These are phyloP conservation scores for Pachymerium ferrugineum DNA, from an alignment of 2,888 invertebrate genomes.

Conservation along the genomic window DNA sequence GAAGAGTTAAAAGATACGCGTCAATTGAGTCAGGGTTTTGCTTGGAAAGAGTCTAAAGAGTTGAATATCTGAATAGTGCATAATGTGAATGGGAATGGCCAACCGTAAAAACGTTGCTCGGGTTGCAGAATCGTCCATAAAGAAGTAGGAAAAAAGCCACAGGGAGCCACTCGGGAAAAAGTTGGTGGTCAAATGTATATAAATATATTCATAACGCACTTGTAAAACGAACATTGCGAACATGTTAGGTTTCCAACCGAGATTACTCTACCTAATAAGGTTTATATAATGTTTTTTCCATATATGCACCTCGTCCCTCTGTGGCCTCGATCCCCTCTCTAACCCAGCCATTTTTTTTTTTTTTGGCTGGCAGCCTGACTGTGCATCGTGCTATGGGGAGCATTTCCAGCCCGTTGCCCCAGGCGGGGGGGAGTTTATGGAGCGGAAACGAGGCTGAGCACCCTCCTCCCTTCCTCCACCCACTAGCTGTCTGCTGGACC, in stretches of 20 bases:
- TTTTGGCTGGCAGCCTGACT: constrained; percentile 3
- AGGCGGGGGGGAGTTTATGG: constrained; percentile 19
- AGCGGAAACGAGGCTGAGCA: constrained; percentile 5
- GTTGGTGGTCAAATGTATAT: constrained; percentile 4
- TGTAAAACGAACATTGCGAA: constrained; percentile 21
- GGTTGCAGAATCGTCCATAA: not conserved
- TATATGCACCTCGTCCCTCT: constrained; percentile 12
- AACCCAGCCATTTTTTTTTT: not conserved
- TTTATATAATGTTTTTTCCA: constrained; percentile 23
- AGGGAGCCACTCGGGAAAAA: not conserved
- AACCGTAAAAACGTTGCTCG: not conserved
- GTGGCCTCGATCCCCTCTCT: not conserved
- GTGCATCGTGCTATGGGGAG: constrained; percentile 18
- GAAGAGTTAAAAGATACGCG: too few relatives aligned
- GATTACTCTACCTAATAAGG: constrained; percentile 25
- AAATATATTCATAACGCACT: constrained; percentile 23
- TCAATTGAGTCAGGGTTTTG: too few relatives aligned
- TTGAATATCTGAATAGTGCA: not conserved
- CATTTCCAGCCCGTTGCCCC: constrained; percentile 28
- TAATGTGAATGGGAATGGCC: not conserved
- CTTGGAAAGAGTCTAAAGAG: too few relatives aligned
- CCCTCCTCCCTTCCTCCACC: not conserved
- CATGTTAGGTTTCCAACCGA: not conserved
- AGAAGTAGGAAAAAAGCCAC: constrained; percentile 10
- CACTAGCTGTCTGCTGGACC: not conserved